Evolutionary conservation across 2,797 vertebrate species (phyloP).

Genomic region (Poecilia gillii): DNA sequence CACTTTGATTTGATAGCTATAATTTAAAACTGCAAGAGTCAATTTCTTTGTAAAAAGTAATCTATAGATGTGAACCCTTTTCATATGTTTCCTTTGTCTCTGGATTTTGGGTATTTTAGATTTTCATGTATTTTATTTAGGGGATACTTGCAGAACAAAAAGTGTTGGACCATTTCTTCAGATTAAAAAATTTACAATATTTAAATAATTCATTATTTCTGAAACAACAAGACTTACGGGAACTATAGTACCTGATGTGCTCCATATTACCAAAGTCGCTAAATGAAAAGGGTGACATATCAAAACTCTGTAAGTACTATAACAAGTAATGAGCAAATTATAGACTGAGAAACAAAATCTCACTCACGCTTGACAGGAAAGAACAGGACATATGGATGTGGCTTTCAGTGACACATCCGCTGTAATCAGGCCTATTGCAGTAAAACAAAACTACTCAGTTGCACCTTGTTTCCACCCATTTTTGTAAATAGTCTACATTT

Average conservation of each 20-base stretch:
- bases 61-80: background rate
- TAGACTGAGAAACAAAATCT: background rate
- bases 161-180: background rate
- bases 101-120: background rate
- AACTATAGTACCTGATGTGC: background rate
- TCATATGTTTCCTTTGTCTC: background rate
- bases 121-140: background rate
- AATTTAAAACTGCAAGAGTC: background rate
- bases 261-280: background rate
- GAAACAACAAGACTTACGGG: background rate
- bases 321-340: background rate
- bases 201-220: background rate
- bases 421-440: conserved; percentile 23
- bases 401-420: conserved; percentile 10
- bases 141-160: background rate
- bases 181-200: background rate
- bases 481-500: conserved; percentile 6
- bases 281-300: background rate
- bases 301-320: background rate
- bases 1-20: background rate
- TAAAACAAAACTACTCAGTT: conserved; percentile 11
- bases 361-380: conserved; percentile 8
- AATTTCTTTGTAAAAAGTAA: background rate
- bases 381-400: conserved; percentile 18
- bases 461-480: background rate